Evolutionary conservation across 2,113 vertebrate species (phyloP), one percentile per base, ranked within the genome.

Genomic region (Rhegmatorhina hoffmannsi): DNA sequence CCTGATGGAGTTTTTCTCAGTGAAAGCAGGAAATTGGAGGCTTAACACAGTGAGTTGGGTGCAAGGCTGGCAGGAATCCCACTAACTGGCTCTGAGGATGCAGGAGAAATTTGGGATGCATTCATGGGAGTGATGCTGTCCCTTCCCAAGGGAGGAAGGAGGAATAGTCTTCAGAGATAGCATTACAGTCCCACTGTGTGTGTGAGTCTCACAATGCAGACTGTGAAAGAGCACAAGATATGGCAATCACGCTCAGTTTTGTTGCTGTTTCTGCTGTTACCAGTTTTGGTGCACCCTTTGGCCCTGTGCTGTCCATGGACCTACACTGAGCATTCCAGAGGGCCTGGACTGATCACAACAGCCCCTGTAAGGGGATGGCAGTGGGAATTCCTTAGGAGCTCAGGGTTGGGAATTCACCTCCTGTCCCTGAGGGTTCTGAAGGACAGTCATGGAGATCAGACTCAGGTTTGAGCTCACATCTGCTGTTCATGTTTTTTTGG

Each of bases 251-350:
- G 60, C 7, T 1, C 2, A 43, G 56, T 18, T 75, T 19, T 49
- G 34, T 0, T 40, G 44, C 50, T 84, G 19, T 11, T 64, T 33
- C 26, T 64, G 49, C 38, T 33, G 23, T 60, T 31, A 3, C 5
- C 46, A 2, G 11, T 40, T 72, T 52, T 40, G 29, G 12, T 49
- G 40, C 40, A 3, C 6, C 34, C 17, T 63, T 44, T 36, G 79
- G 19, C 40, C 20, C 34, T 10, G 19, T 81, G 87, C 74, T 58
- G 68, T 25, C 24, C 36, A 0, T 36, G 40, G 29, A 24, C 12
- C 17, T 36, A 0, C 7, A 3, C 10, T 0, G 4, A n/a, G 6
- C 29, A 20, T 33, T 49, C 20, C 1, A 1, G 24, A 50, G 31
- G 44, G 4, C 28, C 23, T 20, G 13, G 25, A 18, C 34, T 31